phyloP scores from a whole-genome alignment of 1,140 invertebrate species.

The Chrysoperla carnea region DNA sequence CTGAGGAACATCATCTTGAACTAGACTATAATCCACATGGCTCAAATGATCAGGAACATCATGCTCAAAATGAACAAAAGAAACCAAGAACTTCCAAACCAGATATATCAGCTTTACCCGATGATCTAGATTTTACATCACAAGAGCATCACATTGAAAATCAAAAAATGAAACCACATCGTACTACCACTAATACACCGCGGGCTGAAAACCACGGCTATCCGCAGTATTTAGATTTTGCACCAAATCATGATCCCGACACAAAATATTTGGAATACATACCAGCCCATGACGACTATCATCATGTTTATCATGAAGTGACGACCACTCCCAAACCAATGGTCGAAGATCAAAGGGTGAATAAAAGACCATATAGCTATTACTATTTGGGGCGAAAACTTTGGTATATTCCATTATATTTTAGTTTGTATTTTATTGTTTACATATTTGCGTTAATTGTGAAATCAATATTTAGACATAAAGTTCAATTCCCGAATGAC shows the following conservation, averaged over 20 bases:
- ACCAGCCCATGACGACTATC: constrained; percentile 20
- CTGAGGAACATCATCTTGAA: constrained; percentile 6
- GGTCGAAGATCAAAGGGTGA: constrained; percentile 36
- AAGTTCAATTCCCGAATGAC: constrained; percentile 25
- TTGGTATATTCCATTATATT: constrained; percentile 67
- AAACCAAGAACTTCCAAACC: no score
- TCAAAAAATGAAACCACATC: background rate
- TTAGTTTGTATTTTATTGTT: constrained; percentile 67
- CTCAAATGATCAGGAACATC: no score
- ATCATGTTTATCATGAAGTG: constrained; percentile 23
- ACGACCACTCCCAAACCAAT: constrained; percentile 23
- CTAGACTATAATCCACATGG: constrained; percentile 2
- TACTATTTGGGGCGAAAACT: constrained; percentile 64
- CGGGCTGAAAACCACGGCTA: constrained; percentile 5
- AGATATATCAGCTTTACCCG: background rate
- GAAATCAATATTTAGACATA: constrained; percentile 60
- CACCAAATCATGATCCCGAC: constrained; percentile 7
- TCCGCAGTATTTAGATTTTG: constrained; percentile 6
- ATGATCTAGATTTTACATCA: background rate
- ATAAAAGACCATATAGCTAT: constrained; percentile 55
- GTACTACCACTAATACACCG: background rate
- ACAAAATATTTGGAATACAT: constrained; percentile 23
- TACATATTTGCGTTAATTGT: constrained; percentile 61
- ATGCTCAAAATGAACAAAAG: no score
- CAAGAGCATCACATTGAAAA: background rate